Base-by-base conservation (phyloP, 2,888 invertebrate species). In the Andrena marginata region DNA sequence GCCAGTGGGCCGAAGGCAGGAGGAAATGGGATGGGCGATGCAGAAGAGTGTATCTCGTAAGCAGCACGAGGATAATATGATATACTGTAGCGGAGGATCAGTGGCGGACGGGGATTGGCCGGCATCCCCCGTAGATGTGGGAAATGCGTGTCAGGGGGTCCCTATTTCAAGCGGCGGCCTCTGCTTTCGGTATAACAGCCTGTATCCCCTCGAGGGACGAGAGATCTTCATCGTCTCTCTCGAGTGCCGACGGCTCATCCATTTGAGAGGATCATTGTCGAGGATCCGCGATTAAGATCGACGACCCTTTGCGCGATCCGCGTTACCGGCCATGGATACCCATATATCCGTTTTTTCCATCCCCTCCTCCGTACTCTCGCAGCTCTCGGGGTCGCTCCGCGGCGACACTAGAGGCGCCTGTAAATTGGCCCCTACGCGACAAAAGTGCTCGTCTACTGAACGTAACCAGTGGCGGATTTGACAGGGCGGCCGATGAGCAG, bases 201-300 rank as follows among this genome's bases (percentile, higher is more conserved):
- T 85, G 89, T 86, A 89, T 89, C 89, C 90, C 90, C 90, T 89
- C 87, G 79, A 84, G 89, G 86, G 75, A 87, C 84, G 85, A 88
- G 86, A 88, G 85, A 87, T 86, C 86, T 82, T 86, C 83, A 77
- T 89, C 87, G 80, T 80, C 56, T 88, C 80, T 26, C 65, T 91
- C 88, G 89, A 91, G 91, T 91, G 90, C 78, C 87, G 78, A 80
- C 71, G 87, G 90, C 88, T 92, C 92, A 91, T 92, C 92, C 92
- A 88, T 92, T 93, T 89, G 89, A 92, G 91, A 91, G 90, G 92
- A 91, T 92, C 91, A 91, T 92, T 93, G 92, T 91, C 83, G 80
- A 90, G 85, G 87, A 89, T 88, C 87, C 84, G 85, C 89, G 92
- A 92, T 93, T 92, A 92, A 90, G 90, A 92, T 92, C 92, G 85